Conservation (phyloP, 1,140 invertebrate genomes). For the Aphelinus certus region DNA sequence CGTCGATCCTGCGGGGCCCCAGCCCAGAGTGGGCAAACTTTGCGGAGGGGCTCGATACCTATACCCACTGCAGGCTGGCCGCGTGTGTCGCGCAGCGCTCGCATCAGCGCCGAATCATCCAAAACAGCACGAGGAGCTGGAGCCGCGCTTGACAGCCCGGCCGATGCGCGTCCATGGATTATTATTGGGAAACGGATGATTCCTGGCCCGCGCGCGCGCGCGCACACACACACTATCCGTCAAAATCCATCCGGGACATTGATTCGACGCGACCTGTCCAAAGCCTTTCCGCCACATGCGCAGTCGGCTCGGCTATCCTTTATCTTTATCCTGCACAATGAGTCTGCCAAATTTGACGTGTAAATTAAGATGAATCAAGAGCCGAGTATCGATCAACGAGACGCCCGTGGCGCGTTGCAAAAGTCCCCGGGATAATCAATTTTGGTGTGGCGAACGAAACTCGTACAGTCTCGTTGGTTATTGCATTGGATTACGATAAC, state of each 20-base stretch:
- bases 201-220: background rate
- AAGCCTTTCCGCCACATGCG: background rate
- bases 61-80: too few relatives aligned
- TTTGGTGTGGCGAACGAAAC: too few relatives aligned
- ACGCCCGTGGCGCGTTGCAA: too few relatives aligned
- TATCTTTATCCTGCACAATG: background rate
- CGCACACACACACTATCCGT: background rate
- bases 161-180: background rate
- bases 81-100: background rate
- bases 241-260: slow-evolving; percentile 2
- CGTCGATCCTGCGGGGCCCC: slow-evolving; percentile 38
- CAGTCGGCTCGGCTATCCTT: background rate
- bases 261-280: background rate
- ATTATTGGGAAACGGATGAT: background rate
- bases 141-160: background rate
- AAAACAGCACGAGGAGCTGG: background rate
- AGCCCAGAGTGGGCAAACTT: too few relatives aligned
- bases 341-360: background rate
- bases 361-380: slow-evolving; percentile 17
- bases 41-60: too few relatives aligned
- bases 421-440: too few relatives aligned
- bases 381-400: too few relatives aligned
- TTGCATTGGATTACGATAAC: too few relatives aligned
- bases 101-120: slow-evolving; percentile 22
- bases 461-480: too few relatives aligned